phyloP scores from a whole-genome alignment of 2,113 vertebrate species.

The Phyllostomus discolor region DNA sequence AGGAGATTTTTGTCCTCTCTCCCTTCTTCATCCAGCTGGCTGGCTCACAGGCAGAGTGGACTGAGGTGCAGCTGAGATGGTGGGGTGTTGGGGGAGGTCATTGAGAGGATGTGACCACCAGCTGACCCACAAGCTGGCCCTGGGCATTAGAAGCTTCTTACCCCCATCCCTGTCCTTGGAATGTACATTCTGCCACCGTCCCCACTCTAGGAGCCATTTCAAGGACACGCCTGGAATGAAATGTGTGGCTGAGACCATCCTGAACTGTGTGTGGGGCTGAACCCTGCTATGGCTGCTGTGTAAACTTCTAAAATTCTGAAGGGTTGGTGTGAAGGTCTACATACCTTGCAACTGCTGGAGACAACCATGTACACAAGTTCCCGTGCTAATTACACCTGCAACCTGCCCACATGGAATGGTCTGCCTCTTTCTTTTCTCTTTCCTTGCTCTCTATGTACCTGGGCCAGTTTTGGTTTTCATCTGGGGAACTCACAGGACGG shows the following conservation, averaged over 20 bases:
- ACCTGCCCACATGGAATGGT: background rate
- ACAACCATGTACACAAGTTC: accelerated
- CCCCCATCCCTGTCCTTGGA: background rate
- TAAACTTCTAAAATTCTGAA: background rate
- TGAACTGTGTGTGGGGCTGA: background rate
- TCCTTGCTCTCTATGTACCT: background rate
- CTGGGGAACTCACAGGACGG: background rate
- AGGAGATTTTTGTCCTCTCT: background rate
- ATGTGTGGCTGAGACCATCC: background rate
- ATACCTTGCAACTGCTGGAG: background rate
- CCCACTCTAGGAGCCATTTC: background rate
- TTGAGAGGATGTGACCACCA: background rate
- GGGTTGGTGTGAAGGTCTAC: background rate
- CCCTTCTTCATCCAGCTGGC: background rate
- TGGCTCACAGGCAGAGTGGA: background rate
- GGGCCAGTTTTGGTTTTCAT: background rate
- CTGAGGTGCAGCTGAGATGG: background rate
- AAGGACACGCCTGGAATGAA: background rate
- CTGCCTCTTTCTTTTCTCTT: background rate
- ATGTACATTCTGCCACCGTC: background rate
- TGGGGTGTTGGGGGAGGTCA: background rate
- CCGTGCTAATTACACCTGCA: background rate
- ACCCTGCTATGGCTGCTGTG: background rate
- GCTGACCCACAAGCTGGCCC: background rate
- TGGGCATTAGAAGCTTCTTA: background rate